Evolutionary conservation across 2,888 invertebrate species (phyloP).

Genomic region (Patella caerulea): DNA sequence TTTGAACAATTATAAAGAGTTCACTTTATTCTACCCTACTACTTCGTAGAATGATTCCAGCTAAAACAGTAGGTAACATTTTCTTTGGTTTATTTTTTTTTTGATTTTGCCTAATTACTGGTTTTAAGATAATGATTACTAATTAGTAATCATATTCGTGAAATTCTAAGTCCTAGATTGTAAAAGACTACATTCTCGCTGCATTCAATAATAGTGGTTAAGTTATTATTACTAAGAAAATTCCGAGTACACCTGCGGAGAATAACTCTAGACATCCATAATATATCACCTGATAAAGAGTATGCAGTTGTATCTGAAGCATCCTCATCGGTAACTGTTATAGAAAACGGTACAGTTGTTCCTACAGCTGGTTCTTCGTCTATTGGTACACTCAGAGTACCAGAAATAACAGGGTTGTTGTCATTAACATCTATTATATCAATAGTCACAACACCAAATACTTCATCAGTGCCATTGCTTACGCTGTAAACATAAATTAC

Average conservation of each 20-base stretch:
- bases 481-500: background rate
- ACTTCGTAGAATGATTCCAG: too few species aligned
- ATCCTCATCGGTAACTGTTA: constrained; percentile 45
- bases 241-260: too few species aligned
- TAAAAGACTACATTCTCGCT: too few species aligned
- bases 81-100: too few species aligned
- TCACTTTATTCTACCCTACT: too few species aligned
- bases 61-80: too few species aligned
- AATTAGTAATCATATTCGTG: too few species aligned
- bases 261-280: background rate
- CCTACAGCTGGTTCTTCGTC: constrained; percentile 43
- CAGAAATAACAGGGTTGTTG: constrained; percentile 51
- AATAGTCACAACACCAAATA: constrained; percentile 38
- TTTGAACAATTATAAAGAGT: background rate
- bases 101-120: too few species aligned
- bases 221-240: too few species aligned
- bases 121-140: too few species aligned
- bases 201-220: too few species aligned
- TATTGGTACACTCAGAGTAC: constrained; percentile 31
- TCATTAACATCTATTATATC: constrained; percentile 57
- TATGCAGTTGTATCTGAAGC: constrained; percentile 40
- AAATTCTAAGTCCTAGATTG: too few species aligned
- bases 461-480: background rate
- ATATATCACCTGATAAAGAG: constrained; percentile 39
- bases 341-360: constrained; percentile 35